Evolutionary conservation across 2,113 vertebrate genomes (phyloP).

Genomic region (Boleophthalmus pectinirostris): DNA sequence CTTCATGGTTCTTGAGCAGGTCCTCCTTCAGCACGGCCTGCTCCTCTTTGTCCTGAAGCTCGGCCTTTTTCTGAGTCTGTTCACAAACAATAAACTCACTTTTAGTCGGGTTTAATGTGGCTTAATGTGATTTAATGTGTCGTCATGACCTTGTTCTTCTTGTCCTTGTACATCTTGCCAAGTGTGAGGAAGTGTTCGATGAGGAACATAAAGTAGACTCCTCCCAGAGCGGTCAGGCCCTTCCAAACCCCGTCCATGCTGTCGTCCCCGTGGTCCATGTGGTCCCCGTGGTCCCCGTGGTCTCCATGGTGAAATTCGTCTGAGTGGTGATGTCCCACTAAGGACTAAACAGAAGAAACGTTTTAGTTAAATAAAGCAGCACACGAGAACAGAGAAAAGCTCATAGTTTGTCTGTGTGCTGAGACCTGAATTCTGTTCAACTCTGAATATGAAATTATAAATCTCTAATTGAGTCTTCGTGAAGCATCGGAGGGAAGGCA

Average conservation of each 20-base stretch:
- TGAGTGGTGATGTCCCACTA: constrained; percentile 57
- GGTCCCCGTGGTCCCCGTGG: constrained; percentile 21
- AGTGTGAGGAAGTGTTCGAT: constrained; percentile 96
- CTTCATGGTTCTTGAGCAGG: constrained; percentile 66
- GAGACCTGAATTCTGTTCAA: too few relatives aligned
- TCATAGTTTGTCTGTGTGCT: not conserved
- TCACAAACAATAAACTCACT: not conserved
- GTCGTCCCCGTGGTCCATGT: constrained; percentile 63
- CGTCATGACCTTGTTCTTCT: constrained; percentile 88
- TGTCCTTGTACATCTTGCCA: constrained; percentile 97
- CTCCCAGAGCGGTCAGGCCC: constrained; percentile 89
- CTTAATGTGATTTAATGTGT: not conserved
- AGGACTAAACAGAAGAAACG: constrained; percentile 56
- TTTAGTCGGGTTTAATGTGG: not conserved
- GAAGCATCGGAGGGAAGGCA: too few relatives aligned
- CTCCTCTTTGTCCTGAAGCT: constrained; percentile 84
- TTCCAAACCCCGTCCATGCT: constrained; percentile 89
- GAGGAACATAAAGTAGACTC: constrained; percentile 97
- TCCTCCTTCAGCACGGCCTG: constrained; percentile 83
- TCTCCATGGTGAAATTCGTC: constrained; percentile 5
- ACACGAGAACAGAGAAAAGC: too few relatives aligned
- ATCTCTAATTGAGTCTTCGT: too few relatives aligned
- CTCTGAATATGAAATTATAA: too few relatives aligned
- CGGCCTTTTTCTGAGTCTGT: constrained; percentile 86
- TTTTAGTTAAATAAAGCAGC: not conserved